phyloP scores from a whole-genome alignment of 2,797 vertebrate genomes.

The Acipenser ruthenus region DNA sequence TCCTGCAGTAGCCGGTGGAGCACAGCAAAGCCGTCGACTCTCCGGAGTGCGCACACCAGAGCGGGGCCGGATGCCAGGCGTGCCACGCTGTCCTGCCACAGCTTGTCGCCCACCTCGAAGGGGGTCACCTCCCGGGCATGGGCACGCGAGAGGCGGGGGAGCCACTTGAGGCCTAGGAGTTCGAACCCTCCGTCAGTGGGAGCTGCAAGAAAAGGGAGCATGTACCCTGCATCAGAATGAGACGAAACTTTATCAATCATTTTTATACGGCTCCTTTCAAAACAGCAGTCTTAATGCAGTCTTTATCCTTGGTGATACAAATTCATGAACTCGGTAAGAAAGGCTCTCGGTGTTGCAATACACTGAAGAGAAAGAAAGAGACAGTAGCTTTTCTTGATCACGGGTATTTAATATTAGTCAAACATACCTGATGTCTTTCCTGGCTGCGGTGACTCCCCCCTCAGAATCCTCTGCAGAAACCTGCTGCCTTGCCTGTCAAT shows the following conservation, averaged over 20 bases:
- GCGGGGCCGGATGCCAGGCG: constrained; percentile 40
- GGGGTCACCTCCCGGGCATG: constrained; percentile 59
- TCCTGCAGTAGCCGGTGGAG: constrained; percentile 33
- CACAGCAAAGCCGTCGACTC: constrained; percentile 31
- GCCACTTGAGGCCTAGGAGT: constrained; percentile 57
- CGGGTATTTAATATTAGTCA: too few relatives aligned
- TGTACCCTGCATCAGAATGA: too few relatives aligned
- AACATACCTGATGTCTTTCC: constrained; percentile 28
- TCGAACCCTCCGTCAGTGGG: constrained; percentile 32
- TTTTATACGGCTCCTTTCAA: too few relatives aligned
- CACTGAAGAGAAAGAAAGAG: too few relatives aligned
- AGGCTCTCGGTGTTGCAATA: too few relatives aligned
- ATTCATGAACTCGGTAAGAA: too few relatives aligned
- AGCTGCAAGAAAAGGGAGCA: constrained; percentile 27
- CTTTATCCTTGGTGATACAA: too few relatives aligned
- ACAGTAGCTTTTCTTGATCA: too few relatives aligned
- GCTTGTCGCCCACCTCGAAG: constrained; percentile 52
- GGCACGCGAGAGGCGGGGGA: constrained; percentile 39
- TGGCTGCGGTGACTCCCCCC: constrained; percentile 7
- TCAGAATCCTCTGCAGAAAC: constrained; percentile 49
- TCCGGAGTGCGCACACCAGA: constrained; percentile 44
- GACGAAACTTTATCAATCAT: too few relatives aligned
- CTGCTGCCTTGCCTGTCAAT: constrained; percentile 38
- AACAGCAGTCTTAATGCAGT: too few relatives aligned
- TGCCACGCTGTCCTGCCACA: constrained; percentile 38